Evolutionary conservation across 2,797 vertebrate species (phyloP), one percentile per base, ranked within the genome.

Genomic region (Pseudopleuronectes americanus): DNA sequence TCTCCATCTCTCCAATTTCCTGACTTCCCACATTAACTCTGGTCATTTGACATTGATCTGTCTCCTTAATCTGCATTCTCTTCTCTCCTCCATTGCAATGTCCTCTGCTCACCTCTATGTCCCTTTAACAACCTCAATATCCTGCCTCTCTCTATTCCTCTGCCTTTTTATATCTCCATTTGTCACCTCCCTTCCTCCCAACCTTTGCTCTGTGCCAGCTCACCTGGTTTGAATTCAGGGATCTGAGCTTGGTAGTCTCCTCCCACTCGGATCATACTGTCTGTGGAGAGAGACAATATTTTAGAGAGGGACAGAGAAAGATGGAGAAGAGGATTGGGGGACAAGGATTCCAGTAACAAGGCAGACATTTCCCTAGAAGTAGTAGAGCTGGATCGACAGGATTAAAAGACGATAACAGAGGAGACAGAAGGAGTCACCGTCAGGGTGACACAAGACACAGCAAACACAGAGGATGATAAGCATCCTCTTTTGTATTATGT

Each of bases 241-340:
- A 98, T 97, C 87, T 95, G 95, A 16, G 96, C 96, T 84, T 98
- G 97, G 90, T 97, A 97, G 94, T 97, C 96, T 74, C 96, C 95
- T 78, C 97, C 97, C 76, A 98, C 97, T 74, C 97, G 94, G 91
- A 98, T 98, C 96, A 97, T 97, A 86, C 96, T 97, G 92, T 97
- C 96, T 97, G 93, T 56, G 59, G 36, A 74, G 47, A 69, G 51
- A 70, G 19, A 80, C n/a, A 45, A 12, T 22, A 43, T 26, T 59
- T 54, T 22, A 53, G 22, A 55, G 14, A 64, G 21, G 54, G 13
- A 62, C 4, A 41, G 43, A 45, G 17, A 8, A 36, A 26, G 31
- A 66, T 7, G 26, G 16, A 45, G 38, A 58, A 56, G 23, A 57
- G 3, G 26, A 66, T 9, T 16, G 31, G 8, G 16, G 14, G 8